phyloP scores from a whole-genome alignment of 2,113 vertebrate species.

The Dipodomys stephensi region DNA sequence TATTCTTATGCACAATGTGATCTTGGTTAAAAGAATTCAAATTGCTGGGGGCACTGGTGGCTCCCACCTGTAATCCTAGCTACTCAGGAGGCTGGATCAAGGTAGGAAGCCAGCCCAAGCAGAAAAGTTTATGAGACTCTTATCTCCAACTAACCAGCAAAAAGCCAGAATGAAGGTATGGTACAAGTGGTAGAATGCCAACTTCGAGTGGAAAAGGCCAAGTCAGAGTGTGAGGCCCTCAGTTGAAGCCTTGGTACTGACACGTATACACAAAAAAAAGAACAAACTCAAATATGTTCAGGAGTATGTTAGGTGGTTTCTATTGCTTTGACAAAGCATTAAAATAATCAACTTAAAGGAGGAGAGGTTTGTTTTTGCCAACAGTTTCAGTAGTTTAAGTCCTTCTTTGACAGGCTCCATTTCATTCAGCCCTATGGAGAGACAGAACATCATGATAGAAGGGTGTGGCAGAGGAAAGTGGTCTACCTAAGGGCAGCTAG shows the following conservation, averaged over 20 bases:
- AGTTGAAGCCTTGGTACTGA: too few relatives aligned
- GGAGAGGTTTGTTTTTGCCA: not conserved
- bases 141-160: too few relatives aligned
- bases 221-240: too few relatives aligned
- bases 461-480: not conserved
- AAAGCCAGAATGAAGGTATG: too few relatives aligned
- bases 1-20: not conserved
- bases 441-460: not conserved
- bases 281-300: not conserved
- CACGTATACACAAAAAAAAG: too few relatives aligned
- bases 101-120: too few relatives aligned
- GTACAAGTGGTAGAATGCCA: too few relatives aligned
- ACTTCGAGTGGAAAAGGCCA: too few relatives aligned
- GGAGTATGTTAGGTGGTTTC: not conserved
- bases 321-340: not conserved
- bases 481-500: not conserved
- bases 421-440: not conserved
- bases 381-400: not conserved
- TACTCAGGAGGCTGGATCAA: too few relatives aligned
- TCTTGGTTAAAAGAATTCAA: slow-evolving; percentile 43
- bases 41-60: too few relatives aligned
- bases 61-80: too few relatives aligned
- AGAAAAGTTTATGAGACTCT: too few relatives aligned
- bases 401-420: not conserved
- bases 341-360: not conserved